phyloP scores from a whole-genome alignment of 2,113 vertebrate species.

The Athene noctua region DNA sequence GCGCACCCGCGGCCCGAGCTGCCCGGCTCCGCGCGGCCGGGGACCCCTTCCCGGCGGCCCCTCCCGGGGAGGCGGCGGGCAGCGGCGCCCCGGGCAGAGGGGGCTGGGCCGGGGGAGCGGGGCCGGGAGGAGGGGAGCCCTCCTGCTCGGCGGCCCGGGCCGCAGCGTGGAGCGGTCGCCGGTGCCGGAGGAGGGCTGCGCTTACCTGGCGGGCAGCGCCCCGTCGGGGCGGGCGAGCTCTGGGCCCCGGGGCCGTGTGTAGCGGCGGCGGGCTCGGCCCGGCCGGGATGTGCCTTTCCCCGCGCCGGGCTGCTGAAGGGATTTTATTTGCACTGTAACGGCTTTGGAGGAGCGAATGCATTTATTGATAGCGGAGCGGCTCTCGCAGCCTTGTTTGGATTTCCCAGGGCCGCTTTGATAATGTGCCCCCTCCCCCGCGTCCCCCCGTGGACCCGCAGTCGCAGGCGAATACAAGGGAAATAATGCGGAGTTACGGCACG shows the following conservation, averaged over 20 bases:
- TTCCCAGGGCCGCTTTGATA: constrained; percentile 22
- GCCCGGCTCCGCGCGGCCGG: background rate
- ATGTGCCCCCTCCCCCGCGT: background rate
- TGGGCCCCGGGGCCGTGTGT: background rate
- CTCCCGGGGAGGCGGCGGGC: background rate
- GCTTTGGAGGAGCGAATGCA: constrained; percentile 8
- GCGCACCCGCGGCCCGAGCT: background rate
- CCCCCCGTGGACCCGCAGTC: background rate
- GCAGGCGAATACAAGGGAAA: background rate
- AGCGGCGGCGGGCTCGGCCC: background rate
- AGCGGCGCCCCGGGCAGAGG: background rate
- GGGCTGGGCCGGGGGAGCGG: too few species aligned
- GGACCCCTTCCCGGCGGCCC: background rate
- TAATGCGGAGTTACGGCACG: background rate
- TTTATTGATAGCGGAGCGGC: constrained; percentile 21
- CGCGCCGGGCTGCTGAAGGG: background rate
- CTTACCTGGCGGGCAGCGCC: background rate
- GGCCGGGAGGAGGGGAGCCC: too few species aligned
- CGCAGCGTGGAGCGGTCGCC: too few species aligned
- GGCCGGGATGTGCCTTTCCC: background rate
- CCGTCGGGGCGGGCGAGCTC: background rate
- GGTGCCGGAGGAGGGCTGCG: background rate
- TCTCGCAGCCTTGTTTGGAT: constrained; percentile 5
- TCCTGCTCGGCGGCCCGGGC: background rate
- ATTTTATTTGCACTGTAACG: constrained; percentile 31